Conservation (phyloP, 2,797 vertebrate species). For the Acrossocheilus fasciatus region DNA sequence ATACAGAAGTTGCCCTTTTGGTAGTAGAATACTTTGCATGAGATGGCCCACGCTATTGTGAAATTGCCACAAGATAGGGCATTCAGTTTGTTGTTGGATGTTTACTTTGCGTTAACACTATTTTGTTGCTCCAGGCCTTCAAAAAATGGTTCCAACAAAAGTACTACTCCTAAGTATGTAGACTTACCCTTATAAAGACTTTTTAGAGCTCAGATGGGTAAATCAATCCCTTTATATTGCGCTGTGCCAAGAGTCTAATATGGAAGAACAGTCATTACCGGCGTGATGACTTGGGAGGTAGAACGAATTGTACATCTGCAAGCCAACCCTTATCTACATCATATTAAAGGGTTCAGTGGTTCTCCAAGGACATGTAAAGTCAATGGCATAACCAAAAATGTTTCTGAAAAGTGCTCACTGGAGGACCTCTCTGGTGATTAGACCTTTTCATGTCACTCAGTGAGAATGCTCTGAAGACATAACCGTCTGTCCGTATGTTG, state of each 20-base stretch:
- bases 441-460: constrained; percentile 44
- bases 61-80: background rate
- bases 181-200: background rate
- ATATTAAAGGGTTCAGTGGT: constrained; percentile 52
- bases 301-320: constrained; percentile 51
- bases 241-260: constrained; percentile 42
- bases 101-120: background rate
- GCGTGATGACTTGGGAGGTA: constrained; percentile 48
- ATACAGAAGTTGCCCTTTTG: background rate
- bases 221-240: constrained; percentile 41
- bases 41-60: background rate
- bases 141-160: background rate
- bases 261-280: constrained; percentile 44
- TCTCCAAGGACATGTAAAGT: constrained; percentile 57
- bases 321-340: constrained; percentile 57
- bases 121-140: constrained; percentile 7
- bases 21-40: background rate
- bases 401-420: constrained; percentile 49
- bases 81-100: background rate
- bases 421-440: constrained; percentile 41
- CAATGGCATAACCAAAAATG: constrained; percentile 49
- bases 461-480: constrained; percentile 48
- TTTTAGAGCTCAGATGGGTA: constrained; percentile 31
- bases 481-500: constrained; percentile 31
- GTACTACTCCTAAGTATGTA: background rate